These are phyloP conservation scores for Hemichromis elongatus DNA, from an alignment of 2,113 vertebrate genomes.

Conservation along the genomic window DNA sequence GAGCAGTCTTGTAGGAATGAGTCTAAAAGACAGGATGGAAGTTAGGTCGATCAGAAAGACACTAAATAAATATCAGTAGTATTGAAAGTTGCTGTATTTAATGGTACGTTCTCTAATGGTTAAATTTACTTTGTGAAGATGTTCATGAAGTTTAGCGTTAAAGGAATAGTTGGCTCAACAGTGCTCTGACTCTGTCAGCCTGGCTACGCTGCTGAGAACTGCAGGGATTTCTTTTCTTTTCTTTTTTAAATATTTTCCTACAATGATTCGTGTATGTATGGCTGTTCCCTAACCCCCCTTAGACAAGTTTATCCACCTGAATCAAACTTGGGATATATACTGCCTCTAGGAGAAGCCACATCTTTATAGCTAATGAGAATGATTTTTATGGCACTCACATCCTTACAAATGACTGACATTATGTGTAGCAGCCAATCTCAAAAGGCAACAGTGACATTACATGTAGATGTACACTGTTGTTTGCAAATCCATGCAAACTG, in stretches of 20 bases:
- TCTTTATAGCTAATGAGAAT: too few relatives aligned
- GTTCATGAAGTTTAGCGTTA: not conserved
- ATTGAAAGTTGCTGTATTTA: not conserved
- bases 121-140: rapidly evolving
- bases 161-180: too few relatives aligned
- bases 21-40: not conserved
- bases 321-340: not conserved
- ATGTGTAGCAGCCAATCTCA: not conserved
- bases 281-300: not conserved
- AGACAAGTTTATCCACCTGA: not conserved
- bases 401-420: not conserved
- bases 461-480: not conserved
- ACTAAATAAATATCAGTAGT: not conserved
- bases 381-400: too few relatives aligned
- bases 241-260: too few relatives aligned
- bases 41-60: not conserved
- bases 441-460: too few relatives aligned
- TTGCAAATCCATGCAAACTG: not conserved
- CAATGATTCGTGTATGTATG: too few relatives aligned
- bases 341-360: too few relatives aligned
- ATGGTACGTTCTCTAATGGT: not conserved
- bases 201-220: too few relatives aligned
- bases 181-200: too few relatives aligned
- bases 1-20: not conserved
- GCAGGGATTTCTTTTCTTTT: too few relatives aligned